Evolutionary conservation across 2,113 vertebrate genomes (phyloP).

Genomic region (Nesoenas mayeri): DNA sequence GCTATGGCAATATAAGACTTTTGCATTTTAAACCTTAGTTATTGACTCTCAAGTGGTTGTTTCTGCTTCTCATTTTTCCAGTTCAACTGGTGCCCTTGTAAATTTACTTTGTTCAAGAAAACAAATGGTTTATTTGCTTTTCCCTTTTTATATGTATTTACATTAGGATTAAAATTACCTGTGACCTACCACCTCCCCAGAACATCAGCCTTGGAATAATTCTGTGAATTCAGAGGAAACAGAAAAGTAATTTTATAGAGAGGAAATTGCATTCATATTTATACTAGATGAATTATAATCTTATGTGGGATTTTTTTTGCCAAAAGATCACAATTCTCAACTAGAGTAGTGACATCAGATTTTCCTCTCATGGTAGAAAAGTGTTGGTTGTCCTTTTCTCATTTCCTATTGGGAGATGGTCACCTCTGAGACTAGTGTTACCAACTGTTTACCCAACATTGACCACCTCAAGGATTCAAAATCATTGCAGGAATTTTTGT

Average conservation of each 20-base stretch:
- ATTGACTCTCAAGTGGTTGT: not conserved
- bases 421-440: not conserved
- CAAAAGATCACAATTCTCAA: not conserved
- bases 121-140: not conserved
- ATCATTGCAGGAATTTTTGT: not conserved
- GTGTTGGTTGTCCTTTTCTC: constrained; percentile 8
- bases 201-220: not conserved
- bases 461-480: not conserved
- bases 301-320: not conserved
- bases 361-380: not conserved
- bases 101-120: not conserved
- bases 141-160: not conserved
- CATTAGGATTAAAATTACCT: constrained; percentile 20
- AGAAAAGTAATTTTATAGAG: constrained; percentile 5
- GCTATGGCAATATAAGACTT: not conserved
- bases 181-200: not conserved
- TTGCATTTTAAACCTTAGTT: not conserved
- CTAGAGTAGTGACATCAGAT: not conserved
- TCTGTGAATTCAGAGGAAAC: not conserved
- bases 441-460: not conserved
- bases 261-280: constrained; percentile 36
- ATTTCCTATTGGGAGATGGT: not conserved
- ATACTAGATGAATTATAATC: constrained; percentile 20
- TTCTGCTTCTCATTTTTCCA: not conserved
- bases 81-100: not conserved